Conservation (phyloP, 2,113 vertebrate species). For the Rallus limicola region DNA sequence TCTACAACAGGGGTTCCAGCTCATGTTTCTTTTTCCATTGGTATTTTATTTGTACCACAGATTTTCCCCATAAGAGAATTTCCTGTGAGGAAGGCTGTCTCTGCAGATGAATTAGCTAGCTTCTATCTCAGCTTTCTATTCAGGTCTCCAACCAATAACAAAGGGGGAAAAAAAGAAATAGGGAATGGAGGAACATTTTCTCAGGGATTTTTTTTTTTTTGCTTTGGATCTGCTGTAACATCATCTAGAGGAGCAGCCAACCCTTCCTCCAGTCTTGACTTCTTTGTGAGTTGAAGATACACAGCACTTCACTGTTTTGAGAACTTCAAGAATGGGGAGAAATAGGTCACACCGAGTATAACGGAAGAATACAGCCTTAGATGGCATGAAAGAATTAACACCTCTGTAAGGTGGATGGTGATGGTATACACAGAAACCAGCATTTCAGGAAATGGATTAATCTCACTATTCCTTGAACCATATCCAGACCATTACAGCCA, state of each 20-base stretch:
- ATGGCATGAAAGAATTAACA: not conserved
- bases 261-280: not conserved
- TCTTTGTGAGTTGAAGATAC: not conserved
- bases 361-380: not conserved
- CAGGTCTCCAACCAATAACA: not conserved
- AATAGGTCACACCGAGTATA: not conserved
- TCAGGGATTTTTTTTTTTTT: not conserved
- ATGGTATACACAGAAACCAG: not conserved
- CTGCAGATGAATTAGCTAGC: not conserved
- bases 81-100: not conserved
- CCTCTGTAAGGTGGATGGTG: not conserved
- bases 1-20: not conserved
- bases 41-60: not conserved
- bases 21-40: not conserved
- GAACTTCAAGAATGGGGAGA: not conserved
- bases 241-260: not conserved
- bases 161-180: not conserved
- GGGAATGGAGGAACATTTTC: not conserved
- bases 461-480: not conserved
- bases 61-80: not conserved
- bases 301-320: not conserved
- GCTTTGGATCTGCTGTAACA: not conserved
- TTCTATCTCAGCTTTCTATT: not conserved
- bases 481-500: not conserved
- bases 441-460: slow-evolving; percentile 43